Evolutionary conservation across 2,888 invertebrate genomes (phyloP).

Genomic region (Drosophila aldrichi): DNA sequence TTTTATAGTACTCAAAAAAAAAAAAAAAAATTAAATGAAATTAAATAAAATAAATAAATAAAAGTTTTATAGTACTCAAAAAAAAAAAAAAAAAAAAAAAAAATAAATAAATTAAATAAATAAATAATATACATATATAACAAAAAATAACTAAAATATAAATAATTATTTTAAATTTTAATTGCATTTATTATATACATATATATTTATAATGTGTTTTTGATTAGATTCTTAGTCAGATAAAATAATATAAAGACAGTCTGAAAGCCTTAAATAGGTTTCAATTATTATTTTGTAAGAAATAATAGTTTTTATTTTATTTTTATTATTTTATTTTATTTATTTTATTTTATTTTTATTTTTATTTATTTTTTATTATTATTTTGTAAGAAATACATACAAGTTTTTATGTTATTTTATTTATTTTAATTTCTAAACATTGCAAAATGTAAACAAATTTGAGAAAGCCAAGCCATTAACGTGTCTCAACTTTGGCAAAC

Average conservation of each 20-base stretch:
- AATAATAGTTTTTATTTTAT: too few relatives aligned
- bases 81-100: too few relatives aligned
- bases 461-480: background rate
- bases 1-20: too few relatives aligned
- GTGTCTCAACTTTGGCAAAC: background rate
- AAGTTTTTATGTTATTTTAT: too few relatives aligned
- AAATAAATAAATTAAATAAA: too few relatives aligned
- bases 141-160: background rate
- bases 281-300: background rate
- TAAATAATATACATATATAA: too few relatives aligned
- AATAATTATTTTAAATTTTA: background rate
- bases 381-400: background rate
- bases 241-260: background rate
- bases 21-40: too few relatives aligned
- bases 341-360: too few relatives aligned
- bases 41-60: too few relatives aligned
- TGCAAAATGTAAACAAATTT: background rate
- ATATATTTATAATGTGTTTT: background rate
- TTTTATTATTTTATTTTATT: background rate
- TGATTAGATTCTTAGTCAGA: background rate
- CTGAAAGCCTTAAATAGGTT: background rate
- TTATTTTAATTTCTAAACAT: background rate
- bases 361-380: background rate
- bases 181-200: background rate
- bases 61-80: too few relatives aligned